A percentile compares a stretch with the other conserved stretches of the same genome.
Evolutionary conservation across 2,113 vertebrate genomes (phyloP).

Genomic region (Chlorodrepanis virens): DNA sequence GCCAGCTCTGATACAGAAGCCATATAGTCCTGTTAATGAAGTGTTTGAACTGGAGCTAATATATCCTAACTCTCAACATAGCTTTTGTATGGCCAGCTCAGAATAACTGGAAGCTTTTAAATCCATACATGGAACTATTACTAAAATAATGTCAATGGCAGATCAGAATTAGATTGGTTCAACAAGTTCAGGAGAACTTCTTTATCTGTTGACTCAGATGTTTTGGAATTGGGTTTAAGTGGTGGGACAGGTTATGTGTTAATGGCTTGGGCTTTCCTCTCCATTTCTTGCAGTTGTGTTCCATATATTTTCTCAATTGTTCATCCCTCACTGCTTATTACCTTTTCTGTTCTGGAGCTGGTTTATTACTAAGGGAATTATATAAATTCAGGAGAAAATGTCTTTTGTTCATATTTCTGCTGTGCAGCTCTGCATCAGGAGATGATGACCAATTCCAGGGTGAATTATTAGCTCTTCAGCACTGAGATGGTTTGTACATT

Average conservation of each 20-base stretch:
- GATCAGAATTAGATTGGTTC: not conserved
- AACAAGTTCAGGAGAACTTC: not conserved
- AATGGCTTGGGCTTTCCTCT: not conserved
- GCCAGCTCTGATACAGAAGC: not conserved
- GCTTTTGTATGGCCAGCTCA: not conserved
- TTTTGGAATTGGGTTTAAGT: not conserved
- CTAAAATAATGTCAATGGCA: not conserved
- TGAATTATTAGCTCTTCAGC: not conserved
- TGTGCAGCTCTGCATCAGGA: not conserved
- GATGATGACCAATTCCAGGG: not conserved
- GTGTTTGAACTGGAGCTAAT: not conserved
- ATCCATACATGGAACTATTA: not conserved
- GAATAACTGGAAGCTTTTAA: not conserved
- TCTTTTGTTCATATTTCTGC: not conserved
- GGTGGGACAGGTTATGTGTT: not conserved
- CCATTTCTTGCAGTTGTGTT: not conserved
- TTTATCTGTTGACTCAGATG: not conserved
- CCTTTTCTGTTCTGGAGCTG: not conserved
- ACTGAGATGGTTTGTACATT: not conserved
- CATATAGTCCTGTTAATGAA: not conserved
- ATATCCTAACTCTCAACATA: not conserved
- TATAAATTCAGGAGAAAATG: not conserved
- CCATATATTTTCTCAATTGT: not conserved
- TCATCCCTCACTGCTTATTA: not conserved
- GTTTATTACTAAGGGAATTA: not conserved